phyloP scores from a whole-genome alignment of 2,797 vertebrate species.

The Acanthis flammea region DNA sequence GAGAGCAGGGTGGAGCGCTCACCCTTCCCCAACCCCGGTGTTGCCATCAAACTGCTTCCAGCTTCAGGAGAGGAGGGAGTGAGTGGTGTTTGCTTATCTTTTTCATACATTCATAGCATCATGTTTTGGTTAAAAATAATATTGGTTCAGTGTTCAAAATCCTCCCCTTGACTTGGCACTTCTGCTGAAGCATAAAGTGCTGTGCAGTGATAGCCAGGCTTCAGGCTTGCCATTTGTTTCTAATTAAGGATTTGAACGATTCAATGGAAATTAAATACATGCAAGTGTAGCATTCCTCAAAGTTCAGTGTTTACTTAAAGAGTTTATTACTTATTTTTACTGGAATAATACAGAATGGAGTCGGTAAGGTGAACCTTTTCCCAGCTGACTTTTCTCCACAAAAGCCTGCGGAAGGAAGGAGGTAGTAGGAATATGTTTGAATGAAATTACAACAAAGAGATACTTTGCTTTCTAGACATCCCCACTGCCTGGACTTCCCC shows the following conservation, averaged over 20 bases:
- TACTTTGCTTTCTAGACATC: constrained; percentile 33
- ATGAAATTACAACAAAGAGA: constrained; percentile 26
- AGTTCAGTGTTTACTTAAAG: constrained; percentile 52
- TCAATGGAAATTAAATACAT: constrained; percentile 56
- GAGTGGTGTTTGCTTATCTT: background rate
- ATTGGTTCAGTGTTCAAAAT: background rate
- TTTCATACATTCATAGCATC: background rate
- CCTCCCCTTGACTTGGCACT: background rate
- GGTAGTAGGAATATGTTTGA: constrained; percentile 29
- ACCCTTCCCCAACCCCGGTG: background rate
- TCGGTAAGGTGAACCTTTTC: constrained; percentile 42
- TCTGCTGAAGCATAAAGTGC: background rate
- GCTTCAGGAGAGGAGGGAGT: background rate
- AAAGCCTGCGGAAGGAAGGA: constrained; percentile 26
- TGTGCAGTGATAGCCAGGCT: background rate
- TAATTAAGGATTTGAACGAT: constrained; percentile 31
- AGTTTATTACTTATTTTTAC: constrained; percentile 66
- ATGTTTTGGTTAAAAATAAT: constrained; percentile 20
- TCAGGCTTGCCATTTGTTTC: constrained; percentile 54
- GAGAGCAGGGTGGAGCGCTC: rapidly evolving
- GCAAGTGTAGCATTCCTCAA: constrained; percentile 45
- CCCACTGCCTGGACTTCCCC: background rate
- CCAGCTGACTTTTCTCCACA: constrained; percentile 6
- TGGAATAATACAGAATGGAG: constrained; percentile 49
- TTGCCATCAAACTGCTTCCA: background rate